A percentile compares a stretch with the other conserved stretches of the same genome.
phyloP scores from a whole-genome alignment of 2,113 vertebrate genomes.

The Casuarius casuarius region DNA sequence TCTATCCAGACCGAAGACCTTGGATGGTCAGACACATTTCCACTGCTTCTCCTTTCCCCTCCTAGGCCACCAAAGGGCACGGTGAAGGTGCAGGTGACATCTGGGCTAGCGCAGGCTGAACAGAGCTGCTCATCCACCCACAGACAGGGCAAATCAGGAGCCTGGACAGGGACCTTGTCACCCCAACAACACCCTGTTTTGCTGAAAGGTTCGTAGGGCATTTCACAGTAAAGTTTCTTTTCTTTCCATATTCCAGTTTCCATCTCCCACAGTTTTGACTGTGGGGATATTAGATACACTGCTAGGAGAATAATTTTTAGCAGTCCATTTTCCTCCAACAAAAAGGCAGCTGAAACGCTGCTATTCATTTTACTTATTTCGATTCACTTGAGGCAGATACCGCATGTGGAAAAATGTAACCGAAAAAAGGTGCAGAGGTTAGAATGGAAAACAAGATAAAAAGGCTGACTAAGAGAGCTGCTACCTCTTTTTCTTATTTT shows the following conservation, averaged over 20 bases:
- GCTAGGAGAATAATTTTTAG: not conserved
- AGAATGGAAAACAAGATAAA: not conserved
- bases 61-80: rapidly evolving
- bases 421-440: not conserved
- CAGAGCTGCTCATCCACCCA: not conserved
- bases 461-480: not conserved
- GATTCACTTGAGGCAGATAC: not conserved
- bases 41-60: not conserved
- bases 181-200: not conserved
- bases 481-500: not conserved
- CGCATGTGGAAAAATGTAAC: not conserved
- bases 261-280: not conserved
- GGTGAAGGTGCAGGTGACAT: not conserved
- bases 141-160: not conserved
- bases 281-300: not conserved
- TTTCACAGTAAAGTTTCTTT: not conserved
- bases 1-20: not conserved
- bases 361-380: not conserved
- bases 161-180: not conserved
- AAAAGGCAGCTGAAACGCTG: not conserved
- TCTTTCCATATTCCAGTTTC: not conserved
- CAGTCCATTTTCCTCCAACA: not conserved
- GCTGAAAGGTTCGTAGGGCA: not conserved
- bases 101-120: not conserved
- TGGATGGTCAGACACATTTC: not conserved